Conservation (phyloP, 2,113 vertebrate genomes). For the Cyphomyrus plagiostoma region DNA sequence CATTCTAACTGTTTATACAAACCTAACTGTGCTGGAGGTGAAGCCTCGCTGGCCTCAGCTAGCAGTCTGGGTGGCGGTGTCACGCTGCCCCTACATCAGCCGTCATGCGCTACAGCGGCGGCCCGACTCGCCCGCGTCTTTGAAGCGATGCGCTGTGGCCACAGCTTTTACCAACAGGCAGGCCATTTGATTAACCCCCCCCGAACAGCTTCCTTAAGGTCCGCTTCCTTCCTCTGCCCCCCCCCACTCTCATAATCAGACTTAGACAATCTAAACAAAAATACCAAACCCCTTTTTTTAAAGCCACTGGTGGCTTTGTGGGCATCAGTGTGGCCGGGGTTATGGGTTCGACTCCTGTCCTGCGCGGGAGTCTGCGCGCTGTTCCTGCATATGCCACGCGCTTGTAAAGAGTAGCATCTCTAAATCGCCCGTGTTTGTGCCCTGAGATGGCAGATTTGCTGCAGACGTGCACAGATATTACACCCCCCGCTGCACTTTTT, state of each 20-base stretch:
- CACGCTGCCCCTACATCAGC: background rate
- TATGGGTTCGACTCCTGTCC: background rate
- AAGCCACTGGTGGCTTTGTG: background rate
- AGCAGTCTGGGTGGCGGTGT: background rate
- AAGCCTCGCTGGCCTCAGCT: background rate
- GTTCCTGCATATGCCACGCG: background rate
- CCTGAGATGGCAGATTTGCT: background rate
- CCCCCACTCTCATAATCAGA: background rate
- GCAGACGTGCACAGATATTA: background rate
- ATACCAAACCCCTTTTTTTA: background rate
- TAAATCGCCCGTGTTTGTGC: background rate
- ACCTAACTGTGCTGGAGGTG: background rate
- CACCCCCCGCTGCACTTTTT: background rate
- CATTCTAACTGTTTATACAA: background rate
- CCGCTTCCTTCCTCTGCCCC: conserved; percentile 45
- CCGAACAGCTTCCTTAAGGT: conserved; percentile 38
- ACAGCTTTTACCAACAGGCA: conserved; percentile 11
- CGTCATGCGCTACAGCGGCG: background rate
- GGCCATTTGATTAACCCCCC: conserved; percentile 38
- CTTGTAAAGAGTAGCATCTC: background rate
- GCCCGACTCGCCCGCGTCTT: background rate
- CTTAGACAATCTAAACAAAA: background rate
- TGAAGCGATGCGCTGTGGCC: conserved; percentile 22
- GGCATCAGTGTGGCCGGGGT: background rate
- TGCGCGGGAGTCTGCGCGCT: background rate